phyloP scores from a whole-genome alignment of 2,113 vertebrate species.

The Tilapia sparmanii region DNA sequence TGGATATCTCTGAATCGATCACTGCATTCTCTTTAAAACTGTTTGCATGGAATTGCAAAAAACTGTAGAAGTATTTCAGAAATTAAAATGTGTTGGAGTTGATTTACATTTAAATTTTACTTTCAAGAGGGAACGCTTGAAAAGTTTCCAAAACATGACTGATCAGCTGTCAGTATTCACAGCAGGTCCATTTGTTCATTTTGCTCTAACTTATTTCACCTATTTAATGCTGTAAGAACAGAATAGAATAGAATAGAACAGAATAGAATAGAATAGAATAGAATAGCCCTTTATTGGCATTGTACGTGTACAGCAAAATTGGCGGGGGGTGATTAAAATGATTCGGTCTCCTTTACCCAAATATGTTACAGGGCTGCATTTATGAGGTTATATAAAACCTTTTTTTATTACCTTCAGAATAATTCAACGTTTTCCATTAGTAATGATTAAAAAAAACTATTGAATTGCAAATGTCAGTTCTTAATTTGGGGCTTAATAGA shows the following conservation, averaged over 20 bases:
- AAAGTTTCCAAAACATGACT: neutral
- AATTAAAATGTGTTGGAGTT: neutral
- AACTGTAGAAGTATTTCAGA: neutral
- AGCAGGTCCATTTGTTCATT: neutral
- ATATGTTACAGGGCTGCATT: neutral
- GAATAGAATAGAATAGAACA: neutral
- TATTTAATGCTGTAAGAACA: neutral
- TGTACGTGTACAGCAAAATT: neutral
- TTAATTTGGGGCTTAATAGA: neutral
- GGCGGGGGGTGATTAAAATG: accelerated
- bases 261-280: neutral
- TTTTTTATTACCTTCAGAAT: neutral
- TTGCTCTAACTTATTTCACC: neutral
- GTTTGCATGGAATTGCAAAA: neutral
- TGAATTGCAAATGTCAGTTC: neutral
- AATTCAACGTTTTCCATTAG: neutral
- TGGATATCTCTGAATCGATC: neutral
- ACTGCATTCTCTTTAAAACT: neutral
- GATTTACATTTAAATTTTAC: neutral
- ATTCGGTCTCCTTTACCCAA: neutral
- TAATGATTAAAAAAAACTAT: neutral
- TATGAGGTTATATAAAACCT: neutral
- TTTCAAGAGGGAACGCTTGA: neutral
- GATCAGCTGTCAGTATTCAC: neutral
- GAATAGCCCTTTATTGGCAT: neutral